A percentile compares a stretch with the other conserved stretches of the same genome.
These are phyloP conservation scores for Drosophila bifasciata DNA, from an alignment of 1,140 invertebrate species.

Conservation along the genomic window DNA sequence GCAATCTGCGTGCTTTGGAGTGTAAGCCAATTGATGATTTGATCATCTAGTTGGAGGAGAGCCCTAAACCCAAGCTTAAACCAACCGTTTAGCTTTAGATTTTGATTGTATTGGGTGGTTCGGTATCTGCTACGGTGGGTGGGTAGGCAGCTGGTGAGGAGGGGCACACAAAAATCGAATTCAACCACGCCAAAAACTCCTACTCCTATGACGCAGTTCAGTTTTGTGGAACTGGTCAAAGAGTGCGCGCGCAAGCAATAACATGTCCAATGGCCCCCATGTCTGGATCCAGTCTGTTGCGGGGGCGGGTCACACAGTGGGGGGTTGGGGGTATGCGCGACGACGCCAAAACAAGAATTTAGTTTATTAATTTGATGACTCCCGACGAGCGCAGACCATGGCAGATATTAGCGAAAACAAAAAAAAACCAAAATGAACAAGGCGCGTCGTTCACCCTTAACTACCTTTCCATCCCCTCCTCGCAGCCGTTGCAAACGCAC, in stretches of 20 bases:
- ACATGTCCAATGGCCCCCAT: constrained; percentile 70
- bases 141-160: neutral
- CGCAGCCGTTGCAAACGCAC: constrained; percentile 2
- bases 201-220: constrained; percentile 75
- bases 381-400: constrained; percentile 15
- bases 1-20: constrained; percentile 64
- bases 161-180: constrained; percentile 58
- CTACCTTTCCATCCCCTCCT: constrained; percentile 16
- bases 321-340: constrained; percentile 7
- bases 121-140: neutral
- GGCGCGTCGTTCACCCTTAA: constrained; percentile 44
- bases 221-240: constrained; percentile 55
- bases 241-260: constrained; percentile 80
- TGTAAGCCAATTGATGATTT: constrained; percentile 74
- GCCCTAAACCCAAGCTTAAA: neutral
- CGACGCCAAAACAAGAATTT: constrained; percentile 78
- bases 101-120: neutral
- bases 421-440: constrained; percentile 58
- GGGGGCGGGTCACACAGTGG: neutral
- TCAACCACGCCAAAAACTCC: constrained; percentile 50
- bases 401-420: constrained; percentile 28
- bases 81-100: constrained; percentile 8
- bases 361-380: constrained; percentile 79
- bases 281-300: constrained; percentile 49
- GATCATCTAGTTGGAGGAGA: constrained; percentile 46